Conservation (phyloP, 2,113 vertebrate species). For the Xiphophorus couchianus region DNA sequence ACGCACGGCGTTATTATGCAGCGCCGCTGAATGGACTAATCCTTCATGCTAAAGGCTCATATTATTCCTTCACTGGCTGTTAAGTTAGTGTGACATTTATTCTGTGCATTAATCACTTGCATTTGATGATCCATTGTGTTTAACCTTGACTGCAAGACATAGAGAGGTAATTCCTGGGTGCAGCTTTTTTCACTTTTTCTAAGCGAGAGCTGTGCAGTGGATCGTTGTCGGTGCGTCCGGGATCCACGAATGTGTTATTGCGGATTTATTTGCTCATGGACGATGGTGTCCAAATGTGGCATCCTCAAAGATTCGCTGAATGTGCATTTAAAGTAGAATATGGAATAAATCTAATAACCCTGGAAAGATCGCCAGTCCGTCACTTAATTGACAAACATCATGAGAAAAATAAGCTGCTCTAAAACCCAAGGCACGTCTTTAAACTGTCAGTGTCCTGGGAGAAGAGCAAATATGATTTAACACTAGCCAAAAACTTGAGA, state of each 20-base stretch:
- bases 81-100: conserved; percentile 62
- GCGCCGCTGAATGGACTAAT: conserved; percentile 48
- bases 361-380: too few relatives aligned
- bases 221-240: too few relatives aligned
- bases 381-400: too few relatives aligned
- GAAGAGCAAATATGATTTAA: too few relatives aligned
- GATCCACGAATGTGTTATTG: not conserved
- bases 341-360: not conserved
- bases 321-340: not conserved
- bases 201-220: not conserved
- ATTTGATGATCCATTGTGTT: conserved; percentile 43
- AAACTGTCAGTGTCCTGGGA: too few relatives aligned
- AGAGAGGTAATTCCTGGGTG: conserved; percentile 8
- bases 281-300: not conserved
- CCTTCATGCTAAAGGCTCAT: conserved; percentile 57
- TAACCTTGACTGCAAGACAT: conserved; percentile 55
- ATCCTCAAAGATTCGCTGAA: not conserved
- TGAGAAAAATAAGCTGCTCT: too few relatives aligned
- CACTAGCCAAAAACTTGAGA: too few relatives aligned
- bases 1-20: conserved; percentile 33
- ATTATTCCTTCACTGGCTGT: conserved; percentile 52
- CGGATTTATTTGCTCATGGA: not conserved
- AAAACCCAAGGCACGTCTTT: too few relatives aligned
- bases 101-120: conserved; percentile 49
- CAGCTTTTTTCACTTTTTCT: not conserved